Percentiles rank a stretch among this genome's conserved stretches.
phyloP scores from a whole-genome alignment of 2,888 invertebrate genomes.

The Cataglyphis livida region DNA sequence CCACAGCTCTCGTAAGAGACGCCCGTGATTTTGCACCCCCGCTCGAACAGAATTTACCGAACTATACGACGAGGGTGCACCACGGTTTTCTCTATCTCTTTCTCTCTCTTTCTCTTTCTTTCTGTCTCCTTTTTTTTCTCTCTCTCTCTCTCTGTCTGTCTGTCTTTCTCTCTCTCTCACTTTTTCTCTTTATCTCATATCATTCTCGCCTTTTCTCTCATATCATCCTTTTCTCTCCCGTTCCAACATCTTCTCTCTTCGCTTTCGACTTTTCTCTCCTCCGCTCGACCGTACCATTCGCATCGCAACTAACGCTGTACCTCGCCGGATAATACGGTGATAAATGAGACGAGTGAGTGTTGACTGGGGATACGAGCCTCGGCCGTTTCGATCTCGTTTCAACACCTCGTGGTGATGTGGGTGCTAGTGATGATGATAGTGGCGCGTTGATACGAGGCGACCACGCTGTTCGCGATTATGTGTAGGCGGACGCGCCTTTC shows the following conservation, averaged over 20 bases:
- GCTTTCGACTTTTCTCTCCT: slow-evolving; percentile 16
- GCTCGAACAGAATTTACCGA: slow-evolving; percentile 64
- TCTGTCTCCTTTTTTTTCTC: slow-evolving; percentile 33
- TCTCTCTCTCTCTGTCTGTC: background rate
- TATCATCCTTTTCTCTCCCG: background rate
- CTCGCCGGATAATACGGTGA: slow-evolving; percentile 29
- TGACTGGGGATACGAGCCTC: slow-evolving; percentile 7
- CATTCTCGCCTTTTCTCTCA: slow-evolving; percentile 13
- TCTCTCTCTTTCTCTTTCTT: slow-evolving; percentile 16
- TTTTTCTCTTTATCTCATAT: slow-evolving; percentile 1
- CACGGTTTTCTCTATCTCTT: slow-evolving; percentile 59
- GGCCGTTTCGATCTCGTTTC: slow-evolving; percentile 9
- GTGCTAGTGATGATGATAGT: slow-evolving; percentile 40
- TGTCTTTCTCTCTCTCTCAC: slow-evolving; percentile 4
- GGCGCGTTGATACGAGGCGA: slow-evolving; percentile 21
- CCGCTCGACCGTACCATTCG: slow-evolving; percentile 13
- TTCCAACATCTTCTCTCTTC: background rate
- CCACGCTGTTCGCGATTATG: slow-evolving; percentile 29
- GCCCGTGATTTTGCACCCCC: slow-evolving; percentile 81
- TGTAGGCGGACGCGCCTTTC: slow-evolving; percentile 25
- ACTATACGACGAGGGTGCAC: slow-evolving; percentile 73
- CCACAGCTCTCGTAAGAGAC: slow-evolving; percentile 84
- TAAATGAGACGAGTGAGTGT: slow-evolving; percentile 42
- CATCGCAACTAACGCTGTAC: background rate
- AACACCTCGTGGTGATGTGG: slow-evolving; percentile 26